Percentiles rank a stretch among this genome's conserved stretches.
These are phyloP conservation scores for Aegotheles bennettii DNA, from an alignment of 2,113 vertebrate species.

Conservation along the genomic window DNA sequence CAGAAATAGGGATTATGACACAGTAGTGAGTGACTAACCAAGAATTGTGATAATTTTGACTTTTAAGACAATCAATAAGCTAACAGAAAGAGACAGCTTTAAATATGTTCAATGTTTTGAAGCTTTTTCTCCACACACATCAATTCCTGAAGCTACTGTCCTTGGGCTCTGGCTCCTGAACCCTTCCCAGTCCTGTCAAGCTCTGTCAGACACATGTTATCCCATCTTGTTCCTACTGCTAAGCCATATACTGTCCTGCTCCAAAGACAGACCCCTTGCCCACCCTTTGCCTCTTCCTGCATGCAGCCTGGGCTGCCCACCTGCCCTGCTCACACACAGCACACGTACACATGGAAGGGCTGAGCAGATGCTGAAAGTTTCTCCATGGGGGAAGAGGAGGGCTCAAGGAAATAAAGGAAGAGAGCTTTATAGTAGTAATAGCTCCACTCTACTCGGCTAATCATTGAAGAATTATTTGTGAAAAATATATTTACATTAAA, in stretches of 20 bases:
- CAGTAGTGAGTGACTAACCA: not conserved
- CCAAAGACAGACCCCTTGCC: not conserved
- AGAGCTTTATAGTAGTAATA: not conserved
- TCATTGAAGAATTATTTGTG: not conserved
- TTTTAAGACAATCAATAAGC: not conserved
- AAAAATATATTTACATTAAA: not conserved
- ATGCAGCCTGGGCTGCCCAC: not conserved
- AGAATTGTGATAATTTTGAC: not conserved
- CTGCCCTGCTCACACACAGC: not conserved
- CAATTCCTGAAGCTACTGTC: not conserved
- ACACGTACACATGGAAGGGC: not conserved
- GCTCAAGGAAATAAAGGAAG: not conserved
- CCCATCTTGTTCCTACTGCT: not conserved
- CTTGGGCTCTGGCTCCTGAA: not conserved
- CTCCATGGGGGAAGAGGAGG: not conserved
- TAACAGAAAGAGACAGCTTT: not conserved
- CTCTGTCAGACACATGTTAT: not conserved
- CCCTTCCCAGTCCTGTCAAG: not conserved
- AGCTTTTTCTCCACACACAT: not conserved
- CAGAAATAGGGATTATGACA: not conserved
- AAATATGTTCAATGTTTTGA: not conserved
- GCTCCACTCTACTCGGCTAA: not conserved
- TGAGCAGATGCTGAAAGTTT: not conserved
- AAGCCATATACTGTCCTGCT: not conserved
- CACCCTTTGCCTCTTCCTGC: not conserved